These are phyloP conservation scores for Amblyteles armatorius DNA, from an alignment of 2,888 invertebrate genomes.

Conservation along the genomic window DNA sequence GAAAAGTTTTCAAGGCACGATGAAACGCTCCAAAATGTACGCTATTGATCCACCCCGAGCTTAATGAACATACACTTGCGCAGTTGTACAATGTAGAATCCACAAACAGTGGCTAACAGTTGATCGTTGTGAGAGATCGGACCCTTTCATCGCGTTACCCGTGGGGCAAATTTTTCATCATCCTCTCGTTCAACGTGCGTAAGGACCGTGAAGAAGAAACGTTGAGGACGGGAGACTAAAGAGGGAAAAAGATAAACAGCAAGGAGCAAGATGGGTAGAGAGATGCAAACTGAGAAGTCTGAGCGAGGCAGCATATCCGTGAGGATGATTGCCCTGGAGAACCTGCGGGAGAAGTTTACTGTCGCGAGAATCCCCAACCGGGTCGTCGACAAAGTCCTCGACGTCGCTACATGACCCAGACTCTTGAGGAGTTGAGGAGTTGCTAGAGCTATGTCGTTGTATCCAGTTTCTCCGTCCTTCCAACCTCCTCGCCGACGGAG, in stretches of 20 bases:
- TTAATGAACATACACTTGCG: no score
- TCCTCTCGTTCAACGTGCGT: background rate
- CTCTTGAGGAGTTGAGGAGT: background rate
- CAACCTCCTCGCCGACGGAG: background rate
- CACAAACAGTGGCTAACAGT: background rate
- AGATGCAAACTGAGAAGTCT: background rate
- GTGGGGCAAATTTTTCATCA: background rate
- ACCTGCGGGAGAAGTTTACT: constrained; percentile 17
- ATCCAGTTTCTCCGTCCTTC: background rate
- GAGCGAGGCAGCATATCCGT: background rate
- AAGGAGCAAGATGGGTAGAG: background rate
- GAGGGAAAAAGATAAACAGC: background rate
- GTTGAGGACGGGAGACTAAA: background rate
- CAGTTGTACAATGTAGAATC: background rate
- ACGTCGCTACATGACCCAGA: background rate
- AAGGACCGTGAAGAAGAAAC: background rate
- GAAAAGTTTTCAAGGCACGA: no score
- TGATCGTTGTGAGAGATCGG: background rate
- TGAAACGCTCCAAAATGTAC: no score
- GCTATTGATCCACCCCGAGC: no score
- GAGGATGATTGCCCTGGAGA: background rate
- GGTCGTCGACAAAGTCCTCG: background rate
- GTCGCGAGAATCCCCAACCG: constrained; percentile 2
- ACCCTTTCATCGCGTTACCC: background rate
- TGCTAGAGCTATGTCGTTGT: background rate